Evolutionary conservation across 2,888 invertebrate species (phyloP).

Genomic region (Ophraella communa): DNA sequence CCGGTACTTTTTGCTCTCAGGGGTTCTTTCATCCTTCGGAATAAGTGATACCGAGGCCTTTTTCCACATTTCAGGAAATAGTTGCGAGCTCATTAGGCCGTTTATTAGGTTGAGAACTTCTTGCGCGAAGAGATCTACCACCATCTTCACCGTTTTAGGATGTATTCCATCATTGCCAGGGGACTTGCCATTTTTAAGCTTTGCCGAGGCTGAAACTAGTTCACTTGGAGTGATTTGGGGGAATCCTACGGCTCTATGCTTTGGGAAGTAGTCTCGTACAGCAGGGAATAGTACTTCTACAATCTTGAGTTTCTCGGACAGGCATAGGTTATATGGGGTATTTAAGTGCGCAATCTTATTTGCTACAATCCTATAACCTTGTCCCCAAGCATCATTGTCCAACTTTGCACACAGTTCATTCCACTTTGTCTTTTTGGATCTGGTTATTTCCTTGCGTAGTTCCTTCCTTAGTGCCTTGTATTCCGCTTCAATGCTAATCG

Average conservation of each 20-base stretch:
- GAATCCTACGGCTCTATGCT: background rate
- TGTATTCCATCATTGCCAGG: no score
- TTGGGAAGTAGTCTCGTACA: background rate
- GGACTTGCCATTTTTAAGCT: no score
- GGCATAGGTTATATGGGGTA: background rate
- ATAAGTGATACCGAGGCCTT: background rate
- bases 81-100: background rate
- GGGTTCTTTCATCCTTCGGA: background rate
- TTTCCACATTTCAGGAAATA: background rate
- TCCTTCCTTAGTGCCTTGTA: background rate
- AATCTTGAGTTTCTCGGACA: background rate
- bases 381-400: constrained; percentile 7
- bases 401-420: constrained; percentile 1
- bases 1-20: background rate
- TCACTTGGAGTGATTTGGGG: background rate
- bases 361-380: constrained; percentile 1
- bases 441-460: background rate
- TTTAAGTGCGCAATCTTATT: background rate
- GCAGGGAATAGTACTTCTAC: background rate
- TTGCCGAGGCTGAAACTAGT: background rate
- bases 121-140: background rate
- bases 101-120: background rate
- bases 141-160: no score
- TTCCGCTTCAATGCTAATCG: background rate
- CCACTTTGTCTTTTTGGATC: constrained; percentile 2